Evolutionary conservation across 2,888 invertebrate genomes (phyloP).

Genomic region (Rhamphomyia laevipes): DNA sequence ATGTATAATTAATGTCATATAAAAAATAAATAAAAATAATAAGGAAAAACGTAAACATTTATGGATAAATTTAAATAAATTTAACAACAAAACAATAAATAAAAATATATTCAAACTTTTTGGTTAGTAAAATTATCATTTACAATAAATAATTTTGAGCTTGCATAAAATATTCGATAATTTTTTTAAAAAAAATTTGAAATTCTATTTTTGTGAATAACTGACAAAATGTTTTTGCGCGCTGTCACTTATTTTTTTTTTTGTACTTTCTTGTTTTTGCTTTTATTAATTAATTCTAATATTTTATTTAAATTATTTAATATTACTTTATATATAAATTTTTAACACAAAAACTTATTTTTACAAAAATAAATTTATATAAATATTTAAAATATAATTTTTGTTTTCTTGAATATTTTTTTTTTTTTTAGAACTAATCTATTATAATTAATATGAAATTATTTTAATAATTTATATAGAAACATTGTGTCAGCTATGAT

Average conservation of each 20-base stretch:
- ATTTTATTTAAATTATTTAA: too few relatives aligned
- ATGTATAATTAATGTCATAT: too few relatives aligned
- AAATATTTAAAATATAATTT: not conserved
- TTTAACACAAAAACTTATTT: not conserved
- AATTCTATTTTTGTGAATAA: conserved; percentile 22
- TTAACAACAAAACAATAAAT: conserved; percentile 2
- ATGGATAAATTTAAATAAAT: too few relatives aligned
- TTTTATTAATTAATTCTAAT: too few relatives aligned
- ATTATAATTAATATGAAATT: too few relatives aligned
- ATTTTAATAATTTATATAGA: conserved; percentile 12
- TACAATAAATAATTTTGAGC: conserved; percentile 6
- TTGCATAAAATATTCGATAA: conserved; percentile 7
- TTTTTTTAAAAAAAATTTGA: not conserved
- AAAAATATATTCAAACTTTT: conserved; percentile 9
- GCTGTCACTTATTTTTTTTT: not conserved
- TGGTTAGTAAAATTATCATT: conserved; percentile 1
- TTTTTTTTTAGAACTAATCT: too few relatives aligned
- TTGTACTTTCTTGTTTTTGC: not conserved
- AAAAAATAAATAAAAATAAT: too few relatives aligned
- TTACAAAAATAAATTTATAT: conserved; percentile 1
- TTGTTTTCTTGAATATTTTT: too few relatives aligned
- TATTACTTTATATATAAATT: not conserved
- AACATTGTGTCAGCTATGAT: conserved; percentile 40
- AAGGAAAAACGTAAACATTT: too few relatives aligned
- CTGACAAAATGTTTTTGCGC: conserved; percentile 41